Conservation (phyloP, 2,888 invertebrate species). For the Callosobruchus maculatus region DNA sequence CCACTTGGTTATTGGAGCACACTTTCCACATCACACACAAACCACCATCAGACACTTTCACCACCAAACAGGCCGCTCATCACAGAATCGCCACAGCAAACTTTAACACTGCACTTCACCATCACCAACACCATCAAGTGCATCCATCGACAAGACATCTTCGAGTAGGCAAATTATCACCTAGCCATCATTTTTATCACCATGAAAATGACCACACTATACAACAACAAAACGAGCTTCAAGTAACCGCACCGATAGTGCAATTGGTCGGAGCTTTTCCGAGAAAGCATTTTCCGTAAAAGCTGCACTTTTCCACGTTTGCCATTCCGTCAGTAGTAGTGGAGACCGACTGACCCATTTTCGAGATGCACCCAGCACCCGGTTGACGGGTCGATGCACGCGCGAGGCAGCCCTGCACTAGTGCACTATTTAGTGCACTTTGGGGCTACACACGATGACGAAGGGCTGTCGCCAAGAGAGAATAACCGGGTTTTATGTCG, state of each 20-base stretch:
- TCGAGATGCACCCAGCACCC: slow-evolving; percentile 26
- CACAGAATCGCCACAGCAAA: neutral
- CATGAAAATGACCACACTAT: no score
- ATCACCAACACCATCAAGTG: neutral
- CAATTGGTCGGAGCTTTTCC: neutral
- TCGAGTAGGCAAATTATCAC: no score
- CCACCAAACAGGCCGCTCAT: no score
- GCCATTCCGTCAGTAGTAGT: slow-evolving; percentile 11
- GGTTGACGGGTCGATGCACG: slow-evolving; percentile 14
- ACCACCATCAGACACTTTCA: no score
- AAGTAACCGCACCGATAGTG: slow-evolving; percentile 1
- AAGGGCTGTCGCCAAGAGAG: neutral
- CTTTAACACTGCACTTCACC: neutral
- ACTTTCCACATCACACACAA: neutral
- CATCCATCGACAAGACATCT: no score
- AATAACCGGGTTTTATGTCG: no score
- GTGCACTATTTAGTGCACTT: slow-evolving; percentile 6
- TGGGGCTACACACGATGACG: neutral
- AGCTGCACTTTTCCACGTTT: slow-evolving; percentile 11
- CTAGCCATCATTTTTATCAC: no score
- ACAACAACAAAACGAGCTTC: neutral
- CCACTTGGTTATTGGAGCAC: neutral
- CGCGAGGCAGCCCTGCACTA: slow-evolving; percentile 20
- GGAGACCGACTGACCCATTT: slow-evolving; percentile 35
- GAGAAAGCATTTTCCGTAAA: neutral